A percentile compares a stretch with the other conserved stretches of the same genome.
Evolutionary conservation across 2,888 invertebrate species (phyloP).

Genomic region (Ophion costatus): DNA sequence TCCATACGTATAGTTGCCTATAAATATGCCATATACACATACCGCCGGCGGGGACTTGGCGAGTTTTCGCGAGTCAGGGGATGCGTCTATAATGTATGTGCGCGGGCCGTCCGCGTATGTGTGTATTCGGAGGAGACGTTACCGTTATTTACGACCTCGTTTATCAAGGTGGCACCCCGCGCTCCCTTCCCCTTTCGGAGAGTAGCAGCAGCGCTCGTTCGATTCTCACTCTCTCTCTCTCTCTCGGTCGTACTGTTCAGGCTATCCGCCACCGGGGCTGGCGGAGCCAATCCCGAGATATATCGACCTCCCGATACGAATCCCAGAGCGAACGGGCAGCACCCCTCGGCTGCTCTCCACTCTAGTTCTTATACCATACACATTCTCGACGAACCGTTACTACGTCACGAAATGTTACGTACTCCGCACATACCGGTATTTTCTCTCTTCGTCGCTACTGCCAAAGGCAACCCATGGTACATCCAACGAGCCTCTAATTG

Average conservation of each 20-base stretch:
- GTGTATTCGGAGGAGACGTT: constrained; percentile 83
- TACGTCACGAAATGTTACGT: constrained; percentile 50
- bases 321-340: constrained; percentile 71
- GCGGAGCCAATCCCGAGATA: constrained; percentile 86
- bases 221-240: constrained; percentile 25
- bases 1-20: constrained; percentile 6
- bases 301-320: constrained; percentile 84
- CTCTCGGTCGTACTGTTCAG: constrained; percentile 71
- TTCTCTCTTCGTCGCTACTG: constrained; percentile 44
- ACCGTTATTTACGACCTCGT: constrained; percentile 82
- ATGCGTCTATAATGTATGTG: constrained; percentile 62
- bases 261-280: constrained; percentile 79
- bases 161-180: constrained; percentile 82
- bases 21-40: constrained; percentile 15
- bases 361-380: constrained; percentile 46
- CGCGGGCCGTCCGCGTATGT: constrained; percentile 75
- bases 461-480: constrained; percentile 46
- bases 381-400: constrained; percentile 46
- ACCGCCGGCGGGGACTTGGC: constrained; percentile 43
- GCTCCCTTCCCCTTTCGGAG: constrained; percentile 76
- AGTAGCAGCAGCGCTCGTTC: constrained; percentile 46
- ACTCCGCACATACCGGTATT: constrained; percentile 37
- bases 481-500: constrained; percentile 38
- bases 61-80: constrained; percentile 53
- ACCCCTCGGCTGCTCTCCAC: constrained; percentile 37